Conservation (phyloP, 2,888 invertebrate genomes). For the Andrena bucephala region DNA sequence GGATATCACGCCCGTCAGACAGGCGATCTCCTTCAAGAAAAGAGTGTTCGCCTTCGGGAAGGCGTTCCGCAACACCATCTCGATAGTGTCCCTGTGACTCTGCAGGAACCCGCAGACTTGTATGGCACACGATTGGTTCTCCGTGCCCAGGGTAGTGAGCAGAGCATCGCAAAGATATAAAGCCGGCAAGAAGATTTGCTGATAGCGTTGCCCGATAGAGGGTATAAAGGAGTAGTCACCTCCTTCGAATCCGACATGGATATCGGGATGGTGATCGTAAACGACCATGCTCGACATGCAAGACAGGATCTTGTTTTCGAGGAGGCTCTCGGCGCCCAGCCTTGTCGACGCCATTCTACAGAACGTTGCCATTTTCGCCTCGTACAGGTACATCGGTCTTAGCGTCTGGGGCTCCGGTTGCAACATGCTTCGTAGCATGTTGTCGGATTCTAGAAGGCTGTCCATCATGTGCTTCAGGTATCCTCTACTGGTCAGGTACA, state of each 20-base stretch:
- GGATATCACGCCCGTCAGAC: constrained; percentile 91
- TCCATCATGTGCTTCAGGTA: constrained; percentile 94
- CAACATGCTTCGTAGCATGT: constrained; percentile 88
- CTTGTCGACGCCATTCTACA: constrained; percentile 89
- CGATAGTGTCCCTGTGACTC: constrained; percentile 93
- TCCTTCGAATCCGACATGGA: constrained; percentile 81
- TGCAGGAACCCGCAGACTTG: constrained; percentile 93
- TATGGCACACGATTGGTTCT: constrained; percentile 92
- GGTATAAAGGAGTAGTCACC: constrained; percentile 86
- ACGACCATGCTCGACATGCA: constrained; percentile 90
- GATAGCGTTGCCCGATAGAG: constrained; percentile 89
- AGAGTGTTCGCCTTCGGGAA: constrained; percentile 88
- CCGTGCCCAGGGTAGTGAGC: constrained; percentile 92
- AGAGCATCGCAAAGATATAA: constrained; percentile 93
- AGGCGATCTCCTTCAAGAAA: constrained; percentile 91
- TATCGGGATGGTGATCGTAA: constrained; percentile 91
- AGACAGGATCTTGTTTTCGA: constrained; percentile 88
- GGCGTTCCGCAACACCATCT: constrained; percentile 91
- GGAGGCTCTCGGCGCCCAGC: constrained; percentile 88
- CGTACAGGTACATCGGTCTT: constrained; percentile 93
- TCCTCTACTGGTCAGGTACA: constrained; percentile 88
- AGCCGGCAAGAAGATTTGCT: constrained; percentile 93
- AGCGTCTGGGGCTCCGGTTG: constrained; percentile 89
- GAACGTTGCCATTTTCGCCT: constrained; percentile 94
- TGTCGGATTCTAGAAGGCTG: constrained; percentile 91